phyloP scores from a whole-genome alignment of 2,113 vertebrate genomes.

The Lates calcarifer region DNA sequence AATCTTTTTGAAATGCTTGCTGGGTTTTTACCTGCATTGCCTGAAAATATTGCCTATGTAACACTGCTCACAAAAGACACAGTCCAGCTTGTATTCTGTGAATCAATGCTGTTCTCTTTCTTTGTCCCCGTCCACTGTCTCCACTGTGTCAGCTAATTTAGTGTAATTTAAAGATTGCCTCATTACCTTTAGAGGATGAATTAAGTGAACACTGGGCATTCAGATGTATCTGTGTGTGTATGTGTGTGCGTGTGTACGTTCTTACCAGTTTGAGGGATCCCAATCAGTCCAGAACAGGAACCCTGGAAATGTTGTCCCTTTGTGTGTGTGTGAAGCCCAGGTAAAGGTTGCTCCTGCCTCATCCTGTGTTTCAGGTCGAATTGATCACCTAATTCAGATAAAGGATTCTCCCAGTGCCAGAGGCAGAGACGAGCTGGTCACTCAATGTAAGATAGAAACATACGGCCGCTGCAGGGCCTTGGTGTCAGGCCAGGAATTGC shows the following conservation, averaged over 20 bases:
- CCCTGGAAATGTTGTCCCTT: conserved; percentile 37
- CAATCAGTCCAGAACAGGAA: conserved; percentile 32
- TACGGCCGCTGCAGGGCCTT: conserved; percentile 85
- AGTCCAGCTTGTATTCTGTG: conserved; percentile 2
- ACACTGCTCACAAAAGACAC: conserved; percentile 1
- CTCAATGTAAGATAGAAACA: conserved; percentile 89
- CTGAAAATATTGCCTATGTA: conserved; percentile 13
- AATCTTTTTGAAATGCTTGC: not conserved
- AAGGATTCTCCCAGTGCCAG: conserved; percentile 90
- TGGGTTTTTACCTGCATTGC: not conserved
- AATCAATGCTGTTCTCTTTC: conserved; percentile 15
- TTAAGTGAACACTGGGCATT: conserved; percentile 19
- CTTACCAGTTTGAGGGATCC: conserved; percentile 11
- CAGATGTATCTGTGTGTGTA: not conserved
- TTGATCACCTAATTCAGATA: conserved; percentile 92
- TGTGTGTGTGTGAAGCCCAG: conserved; percentile 59
- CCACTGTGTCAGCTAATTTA: conserved; percentile 30
- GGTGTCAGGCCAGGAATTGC: conserved; percentile 81
- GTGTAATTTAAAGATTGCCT: conserved; percentile 40
- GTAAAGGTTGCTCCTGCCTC: conserved; percentile 83
- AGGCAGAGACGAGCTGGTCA: conserved; percentile 88
- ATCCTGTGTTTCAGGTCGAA: conserved; percentile 91
- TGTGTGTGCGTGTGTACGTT: conserved; percentile 31
- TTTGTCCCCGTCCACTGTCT: conserved; percentile 27
- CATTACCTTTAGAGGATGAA: conserved; percentile 20